Base-by-base conservation (phyloP, 1,140 invertebrate genomes). In the Drosophila albomicans region DNA sequence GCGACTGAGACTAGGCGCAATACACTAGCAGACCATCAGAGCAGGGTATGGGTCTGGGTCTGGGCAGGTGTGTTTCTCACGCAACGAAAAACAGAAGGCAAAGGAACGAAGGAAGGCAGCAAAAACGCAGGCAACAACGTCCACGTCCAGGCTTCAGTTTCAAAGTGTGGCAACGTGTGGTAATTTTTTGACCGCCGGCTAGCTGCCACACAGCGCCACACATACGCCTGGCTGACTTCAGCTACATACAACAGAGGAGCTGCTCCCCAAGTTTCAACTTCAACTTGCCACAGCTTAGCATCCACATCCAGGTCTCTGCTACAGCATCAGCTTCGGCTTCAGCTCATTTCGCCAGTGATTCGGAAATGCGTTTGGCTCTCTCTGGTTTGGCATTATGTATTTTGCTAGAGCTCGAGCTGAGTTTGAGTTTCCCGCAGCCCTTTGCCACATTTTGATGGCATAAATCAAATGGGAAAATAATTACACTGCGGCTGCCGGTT, bases 31-130 rank as follows among this genome's bases (percentile, higher is more conserved):
- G 10, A 13, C 11, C 11, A 51, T 3, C 5, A 28, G 4, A 20
- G 35, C 5, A 10, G 11, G 28, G 49, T 25, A 3, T 5, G 11
- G 32, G 20, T 57, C 59, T 5, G 11, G 32, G 20, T 58, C 64
- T 20, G 59, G 80, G 86, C 87, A 91, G 87, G 87, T 91, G 82
- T 91, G 87, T 91, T 91, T 91, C 87, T 91, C 87, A 91, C 87
- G 87, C 87, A 90, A 35, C 57, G 57, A 69, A 71, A 58, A 71
- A 25, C 20, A 25, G 20, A 25, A 25, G 20, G 20, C 20, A 25
- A 25, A 25, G 20, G 20, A 25, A 25, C 20, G 75, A 43, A 49
- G 68, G 74, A 51, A 74, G 63, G 30, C 71, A 62, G 3, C 32
- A 41, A 32, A 32, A 32, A 5, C 35, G 16, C 2, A 0, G 64